Conservation (phyloP, 2,797 vertebrate genomes). For the Oceanodroma leucorhoa region DNA sequence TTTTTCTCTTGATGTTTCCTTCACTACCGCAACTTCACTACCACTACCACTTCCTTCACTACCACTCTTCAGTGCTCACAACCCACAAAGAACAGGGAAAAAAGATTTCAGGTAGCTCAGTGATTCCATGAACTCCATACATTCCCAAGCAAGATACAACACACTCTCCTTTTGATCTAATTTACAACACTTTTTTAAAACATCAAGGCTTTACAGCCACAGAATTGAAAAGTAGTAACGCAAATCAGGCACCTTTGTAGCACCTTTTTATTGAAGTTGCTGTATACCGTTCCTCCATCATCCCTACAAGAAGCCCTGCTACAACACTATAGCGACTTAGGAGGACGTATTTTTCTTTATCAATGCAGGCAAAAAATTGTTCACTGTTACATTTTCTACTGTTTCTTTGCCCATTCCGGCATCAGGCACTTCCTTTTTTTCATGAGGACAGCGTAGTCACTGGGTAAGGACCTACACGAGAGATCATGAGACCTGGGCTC, state of each 20-base stretch:
- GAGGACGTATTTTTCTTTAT: neutral
- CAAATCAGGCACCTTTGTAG: neutral
- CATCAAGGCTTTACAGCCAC: neutral
- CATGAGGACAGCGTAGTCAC: fast-evolving
- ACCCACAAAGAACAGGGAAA: neutral
- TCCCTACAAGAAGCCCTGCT: neutral
- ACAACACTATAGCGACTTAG: fast-evolving
- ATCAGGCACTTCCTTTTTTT: neutral
- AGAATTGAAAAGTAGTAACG: neutral
- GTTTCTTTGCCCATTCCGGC: neutral
- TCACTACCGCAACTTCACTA: neutral
- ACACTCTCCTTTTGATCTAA: neutral
- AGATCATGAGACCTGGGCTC: neutral
- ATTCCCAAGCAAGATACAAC: neutral
- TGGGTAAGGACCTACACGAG: neutral
- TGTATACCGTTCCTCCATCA: fast-evolving
- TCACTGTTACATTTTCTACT: fast-evolving
- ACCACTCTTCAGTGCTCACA: neutral
- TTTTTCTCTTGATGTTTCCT: neutral
- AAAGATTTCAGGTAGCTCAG: neutral
- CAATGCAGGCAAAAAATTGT: neutral
- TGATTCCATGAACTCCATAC: neutral
- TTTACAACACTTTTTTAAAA: neutral
- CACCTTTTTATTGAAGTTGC: neutral
- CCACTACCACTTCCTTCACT: neutral